Evolutionary conservation across 2,888 invertebrate species (phyloP).

Genomic region (Scaptomyza reducta): DNA sequence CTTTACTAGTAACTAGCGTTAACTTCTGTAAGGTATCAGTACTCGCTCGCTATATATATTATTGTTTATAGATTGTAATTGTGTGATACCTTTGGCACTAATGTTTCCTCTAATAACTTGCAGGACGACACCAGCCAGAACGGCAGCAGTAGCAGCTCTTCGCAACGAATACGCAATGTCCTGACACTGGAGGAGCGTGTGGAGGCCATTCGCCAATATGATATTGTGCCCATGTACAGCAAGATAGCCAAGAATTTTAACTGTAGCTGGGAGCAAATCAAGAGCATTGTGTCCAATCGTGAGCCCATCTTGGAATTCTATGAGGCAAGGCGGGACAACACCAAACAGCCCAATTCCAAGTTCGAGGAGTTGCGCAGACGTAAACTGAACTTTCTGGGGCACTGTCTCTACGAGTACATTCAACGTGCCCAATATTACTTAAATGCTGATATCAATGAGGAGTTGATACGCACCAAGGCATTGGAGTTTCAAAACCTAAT

Average conservation of each 20-base stretch:
- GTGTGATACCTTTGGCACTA: no score
- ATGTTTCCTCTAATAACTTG: background rate
- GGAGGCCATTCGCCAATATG: constrained; percentile 80
- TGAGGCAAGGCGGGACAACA: constrained; percentile 64
- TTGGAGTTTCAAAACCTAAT: constrained; percentile 75
- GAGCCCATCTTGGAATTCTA: constrained; percentile 80
- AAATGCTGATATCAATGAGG: constrained; percentile 73
- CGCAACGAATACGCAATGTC: constrained; percentile 75
- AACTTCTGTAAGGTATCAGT: background rate
- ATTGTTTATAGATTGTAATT: no score
- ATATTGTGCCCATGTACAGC: constrained; percentile 81
- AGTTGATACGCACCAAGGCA: constrained; percentile 74
- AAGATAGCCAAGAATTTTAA: constrained; percentile 82
- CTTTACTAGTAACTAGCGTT: no score
- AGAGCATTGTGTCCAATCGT: constrained; percentile 79
- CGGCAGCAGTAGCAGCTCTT: constrained; percentile 30
- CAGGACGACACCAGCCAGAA: constrained; percentile 50
- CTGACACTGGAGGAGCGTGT: constrained; percentile 81
- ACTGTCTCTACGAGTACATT: constrained; percentile 82
- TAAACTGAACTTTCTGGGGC: constrained; percentile 79
- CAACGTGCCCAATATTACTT: constrained; percentile 79
- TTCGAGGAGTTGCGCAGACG: constrained; percentile 67
- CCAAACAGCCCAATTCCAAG: constrained; percentile 47
- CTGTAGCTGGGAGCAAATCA: constrained; percentile 83
- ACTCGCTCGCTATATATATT: background rate